These are phyloP conservation scores for Potorous gilbertii DNA, from an alignment of 2,797 vertebrate species.

Conservation along the genomic window DNA sequence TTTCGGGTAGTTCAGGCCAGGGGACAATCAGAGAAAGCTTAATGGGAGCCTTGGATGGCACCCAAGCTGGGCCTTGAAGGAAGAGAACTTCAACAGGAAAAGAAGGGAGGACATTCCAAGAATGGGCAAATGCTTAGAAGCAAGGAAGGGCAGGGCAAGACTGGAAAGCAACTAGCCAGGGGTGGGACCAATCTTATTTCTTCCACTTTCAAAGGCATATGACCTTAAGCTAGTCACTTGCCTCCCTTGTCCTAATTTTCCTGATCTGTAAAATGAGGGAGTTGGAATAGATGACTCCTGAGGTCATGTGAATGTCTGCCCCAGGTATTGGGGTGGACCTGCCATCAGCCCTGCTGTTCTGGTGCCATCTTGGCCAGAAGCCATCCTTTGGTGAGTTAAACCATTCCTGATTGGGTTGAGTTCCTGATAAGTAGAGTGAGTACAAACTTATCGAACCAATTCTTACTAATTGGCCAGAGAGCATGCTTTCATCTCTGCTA, in stretches of 20 bases:
- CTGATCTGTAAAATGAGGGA: neutral
- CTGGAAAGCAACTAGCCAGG: neutral
- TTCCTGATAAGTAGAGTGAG: neutral
- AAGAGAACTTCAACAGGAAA: neutral
- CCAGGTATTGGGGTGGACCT: neutral
- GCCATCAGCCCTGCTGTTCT: neutral
- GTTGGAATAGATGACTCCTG: too few species aligned
- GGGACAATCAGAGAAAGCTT: neutral
- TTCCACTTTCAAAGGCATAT: neutral
- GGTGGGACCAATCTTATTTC: neutral
- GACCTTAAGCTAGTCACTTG: neutral
- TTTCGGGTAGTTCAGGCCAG: neutral
- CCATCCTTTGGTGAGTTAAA: too few species aligned
- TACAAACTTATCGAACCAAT: too few species aligned
- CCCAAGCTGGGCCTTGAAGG: too few species aligned
- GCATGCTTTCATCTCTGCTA: too few species aligned
- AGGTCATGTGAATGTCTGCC: neutral
- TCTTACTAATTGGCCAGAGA: too few species aligned
- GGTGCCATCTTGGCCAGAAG: neutral
- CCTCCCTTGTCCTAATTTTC: neutral
- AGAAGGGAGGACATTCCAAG: neutral
- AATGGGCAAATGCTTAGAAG: neutral
- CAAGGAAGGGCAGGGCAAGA: neutral
- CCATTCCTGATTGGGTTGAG: too few species aligned
- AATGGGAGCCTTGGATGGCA: neutral